Conservation (phyloP, 2,888 invertebrate genomes). For the Ennomos erosarius region DNA sequence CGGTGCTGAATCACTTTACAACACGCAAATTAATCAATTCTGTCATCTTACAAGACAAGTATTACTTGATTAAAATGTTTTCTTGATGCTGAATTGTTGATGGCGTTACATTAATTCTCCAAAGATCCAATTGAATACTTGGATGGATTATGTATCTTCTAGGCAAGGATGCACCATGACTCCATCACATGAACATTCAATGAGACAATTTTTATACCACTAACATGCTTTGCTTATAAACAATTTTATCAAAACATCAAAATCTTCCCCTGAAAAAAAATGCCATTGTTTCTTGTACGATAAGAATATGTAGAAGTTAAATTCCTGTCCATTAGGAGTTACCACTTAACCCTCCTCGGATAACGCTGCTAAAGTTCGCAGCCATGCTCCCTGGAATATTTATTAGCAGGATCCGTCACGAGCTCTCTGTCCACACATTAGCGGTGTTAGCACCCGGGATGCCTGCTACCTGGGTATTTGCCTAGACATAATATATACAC, state of each 20-base stretch:
- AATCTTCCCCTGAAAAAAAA: too few species aligned
- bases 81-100: neutral
- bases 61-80: neutral
- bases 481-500: constrained; percentile 43
- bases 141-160: too few species aligned
- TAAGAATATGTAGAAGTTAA: constrained; percentile 1
- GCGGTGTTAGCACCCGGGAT: constrained; percentile 78
- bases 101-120: neutral
- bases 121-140: too few species aligned
- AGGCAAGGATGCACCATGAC: too few species aligned
- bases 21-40: constrained; percentile 32
- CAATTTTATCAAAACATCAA: too few species aligned
- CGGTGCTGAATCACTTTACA: constrained; percentile 44
- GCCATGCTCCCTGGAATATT: constrained; percentile 77
- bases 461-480: constrained; percentile 63
- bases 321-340: constrained; percentile 30
- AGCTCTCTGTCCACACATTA: constrained; percentile 82
- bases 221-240: too few species aligned
- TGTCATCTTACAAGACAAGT: constrained; percentile 9
- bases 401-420: constrained; percentile 82
- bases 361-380: constrained; percentile 59
- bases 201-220: too few species aligned
- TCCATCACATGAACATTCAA: too few species aligned
- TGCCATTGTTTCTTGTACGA: neutral
- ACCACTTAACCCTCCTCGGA: constrained; percentile 26